Base-by-base conservation (phyloP, 2,888 invertebrate genomes). In the Frankliniella intonsa region DNA sequence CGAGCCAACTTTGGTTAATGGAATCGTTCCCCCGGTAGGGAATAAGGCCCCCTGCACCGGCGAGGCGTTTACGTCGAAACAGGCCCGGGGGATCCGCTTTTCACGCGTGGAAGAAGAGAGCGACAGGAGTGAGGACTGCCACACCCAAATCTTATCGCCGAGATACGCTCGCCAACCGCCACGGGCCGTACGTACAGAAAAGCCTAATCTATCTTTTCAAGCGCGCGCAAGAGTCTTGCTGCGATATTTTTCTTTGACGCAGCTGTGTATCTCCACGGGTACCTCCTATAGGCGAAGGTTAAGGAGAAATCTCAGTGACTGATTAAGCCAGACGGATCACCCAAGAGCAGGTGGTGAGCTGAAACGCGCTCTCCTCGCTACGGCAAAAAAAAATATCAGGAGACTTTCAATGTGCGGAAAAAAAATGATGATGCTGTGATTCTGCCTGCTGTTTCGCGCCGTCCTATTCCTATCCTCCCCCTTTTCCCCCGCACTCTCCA, bases 1-100 rank as follows among this genome's bases (percentile, higher is more conserved):
- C 12, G 69, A 76, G 38, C 38, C 38, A 76, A 76, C 69, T 76
- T 76, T 76, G 69, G 69, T 76, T 76, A 76, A 76, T 76, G 69
- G 69, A 76, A 76, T 76, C 22, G 69, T 25, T 76, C 25, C 69
- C 3, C 25, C 38, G 38, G 38, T 38, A 38, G 38, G 38, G 38
- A 38, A 38, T 38, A 38, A 38, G 38, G 38, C 38, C 38, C 38
- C 38, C 38, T 3, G 38, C 38, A 5, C 38, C 3, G 5, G 38
- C 5, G 38, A 38, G 38, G 38, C 38, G 38, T 38, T 38, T 5
- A 2, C 38, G 38, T 38, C 38, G 38, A 38, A 38, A 38, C 2
- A 2, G 38, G 2, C 38, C 38, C 38, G 5, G 5, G 38, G 38
- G 38, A 38, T 38, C 3, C 38, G 38, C 38, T 38, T 38, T 38